Conservation (phyloP, 2,888 invertebrate genomes). For the Drosophila merina region DNA sequence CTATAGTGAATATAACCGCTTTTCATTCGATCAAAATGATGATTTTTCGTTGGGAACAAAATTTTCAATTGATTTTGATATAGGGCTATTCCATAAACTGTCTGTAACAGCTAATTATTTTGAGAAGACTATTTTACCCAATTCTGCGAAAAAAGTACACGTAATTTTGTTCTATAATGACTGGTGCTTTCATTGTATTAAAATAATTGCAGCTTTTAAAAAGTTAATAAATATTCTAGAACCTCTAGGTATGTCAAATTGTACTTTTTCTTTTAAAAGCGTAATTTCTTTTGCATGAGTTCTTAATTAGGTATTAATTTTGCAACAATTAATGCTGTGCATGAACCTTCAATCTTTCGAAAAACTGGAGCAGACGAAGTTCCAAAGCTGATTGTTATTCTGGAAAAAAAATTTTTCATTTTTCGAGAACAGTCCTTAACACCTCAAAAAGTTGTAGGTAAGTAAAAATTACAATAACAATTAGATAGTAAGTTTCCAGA, state of each 20-base stretch:
- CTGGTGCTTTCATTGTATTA: conserved; percentile 96
- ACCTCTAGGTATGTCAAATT: conserved; percentile 87
- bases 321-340: conserved; percentile 93
- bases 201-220: conserved; percentile 93
- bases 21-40: conserved; percentile 87
- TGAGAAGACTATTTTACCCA: conserved; percentile 93
- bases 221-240: conserved; percentile 94
- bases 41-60: conserved; percentile 92
- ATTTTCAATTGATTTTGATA: conserved; percentile 94
- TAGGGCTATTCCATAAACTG: conserved; percentile 93
- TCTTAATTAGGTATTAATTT: conserved; percentile 88
- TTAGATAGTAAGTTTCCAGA: no score
- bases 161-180: conserved; percentile 96
- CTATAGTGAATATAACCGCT: conserved; percentile 89
- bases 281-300: not conserved
- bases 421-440: conserved; percentile 93
- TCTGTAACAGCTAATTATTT: conserved; percentile 94
- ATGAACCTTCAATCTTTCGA: conserved; percentile 90
- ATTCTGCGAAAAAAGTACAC: conserved; percentile 92
- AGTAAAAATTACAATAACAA: conserved; percentile 19
- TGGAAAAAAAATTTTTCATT: conserved; percentile 93
- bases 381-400: conserved; percentile 91
- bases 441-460: conserved; percentile 92
- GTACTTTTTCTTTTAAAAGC: conserved; percentile 1
- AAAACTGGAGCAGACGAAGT: conserved; percentile 92